Base-by-base conservation (phyloP, 2,888 invertebrate genomes). In the Himalopsyche anomala region DNA sequence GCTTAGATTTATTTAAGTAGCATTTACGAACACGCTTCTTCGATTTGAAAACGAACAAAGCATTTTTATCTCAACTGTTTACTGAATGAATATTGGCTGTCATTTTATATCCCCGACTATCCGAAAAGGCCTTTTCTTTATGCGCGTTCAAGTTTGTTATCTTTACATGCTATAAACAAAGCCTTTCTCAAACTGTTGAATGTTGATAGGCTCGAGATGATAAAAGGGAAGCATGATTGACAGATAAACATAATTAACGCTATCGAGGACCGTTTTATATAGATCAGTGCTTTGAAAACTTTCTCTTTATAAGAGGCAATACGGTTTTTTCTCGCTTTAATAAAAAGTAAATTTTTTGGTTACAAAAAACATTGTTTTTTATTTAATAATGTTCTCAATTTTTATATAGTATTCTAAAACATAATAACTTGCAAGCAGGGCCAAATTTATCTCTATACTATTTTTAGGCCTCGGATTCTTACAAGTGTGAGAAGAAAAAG, bases 131-230 rank as follows among this genome's bases (percentile, higher is more conserved):
- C 36, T 36, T 74, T 74, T 74, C 74, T 74, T 15, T 36, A 36
- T 36, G 15, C 74, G 28, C 74, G 74, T 15, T 74, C 74, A 36
- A 74, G 74, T 74, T 15, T 74, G 74, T 74, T 74, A 74, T 74
- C 74, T 74, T 74, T 74, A 74, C 74, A 74, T 36, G 74, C 74
- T 36, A 74, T 74, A 74, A 74, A 74, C 74, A 74, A 74, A 74
- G 74, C 74, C 74, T 28, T 74, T 19, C 36, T 36, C 74, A 74
- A 74, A 74, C 74, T 74, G 74, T 74, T 74, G 74, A 74, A 74
- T 74, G 74, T 38, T 36, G 74, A 38, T 38, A 74, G 38, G 74
- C 74, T 74, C 74, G 8, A 36, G 15, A 36, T 38, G 74, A 74
- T 74, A 74, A 74, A 38, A 28, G 38, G 4, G 15, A 38, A 36